Conservation (phyloP, 2,888 invertebrate species). For the Plutella xylostella region DNA sequence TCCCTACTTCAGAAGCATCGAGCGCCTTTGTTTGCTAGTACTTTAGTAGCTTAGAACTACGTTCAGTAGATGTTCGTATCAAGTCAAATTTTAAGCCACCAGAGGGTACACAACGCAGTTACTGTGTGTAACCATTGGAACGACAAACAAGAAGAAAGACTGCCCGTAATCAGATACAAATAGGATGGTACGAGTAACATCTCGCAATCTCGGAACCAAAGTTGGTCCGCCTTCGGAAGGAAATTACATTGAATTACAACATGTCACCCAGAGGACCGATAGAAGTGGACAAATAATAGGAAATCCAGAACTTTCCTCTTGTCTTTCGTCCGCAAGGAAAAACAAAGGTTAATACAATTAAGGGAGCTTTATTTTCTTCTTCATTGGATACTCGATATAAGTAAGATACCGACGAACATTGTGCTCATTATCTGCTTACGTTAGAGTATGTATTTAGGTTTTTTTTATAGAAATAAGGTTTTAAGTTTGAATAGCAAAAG, state of each 20-base stretch:
- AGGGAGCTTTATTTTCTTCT: no score
- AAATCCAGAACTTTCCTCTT: slow-evolving; percentile 11
- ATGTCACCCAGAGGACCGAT: slow-evolving; percentile 29
- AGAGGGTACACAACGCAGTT: slow-evolving; percentile 36
- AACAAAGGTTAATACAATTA: no score
- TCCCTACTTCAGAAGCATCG: no score
- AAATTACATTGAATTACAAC: slow-evolving; percentile 41
- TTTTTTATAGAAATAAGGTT: no score
- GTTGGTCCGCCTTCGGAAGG: slow-evolving; percentile 31
- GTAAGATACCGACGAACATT: no score
- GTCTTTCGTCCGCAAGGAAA: no score
- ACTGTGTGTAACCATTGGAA: slow-evolving; percentile 43
- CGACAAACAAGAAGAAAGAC: slow-evolving; percentile 45
- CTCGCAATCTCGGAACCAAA: slow-evolving; percentile 29
- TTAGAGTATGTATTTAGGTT: no score
- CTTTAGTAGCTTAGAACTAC: not conserved
- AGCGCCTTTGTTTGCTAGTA: no score
- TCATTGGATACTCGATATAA: no score
- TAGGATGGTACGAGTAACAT: slow-evolving; percentile 37
- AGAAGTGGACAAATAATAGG: slow-evolving; percentile 23
- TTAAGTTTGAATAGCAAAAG: no score
- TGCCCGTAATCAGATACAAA: slow-evolving; percentile 54
- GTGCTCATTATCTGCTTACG: no score
- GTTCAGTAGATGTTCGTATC: not conserved
- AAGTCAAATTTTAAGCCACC: slow-evolving; percentile 19